Percentiles rank a stretch among this genome's conserved stretches.
These are phyloP conservation scores for Myripristis murdjan DNA, from an alignment of 2,797 vertebrate species.

Conservation along the genomic window DNA sequence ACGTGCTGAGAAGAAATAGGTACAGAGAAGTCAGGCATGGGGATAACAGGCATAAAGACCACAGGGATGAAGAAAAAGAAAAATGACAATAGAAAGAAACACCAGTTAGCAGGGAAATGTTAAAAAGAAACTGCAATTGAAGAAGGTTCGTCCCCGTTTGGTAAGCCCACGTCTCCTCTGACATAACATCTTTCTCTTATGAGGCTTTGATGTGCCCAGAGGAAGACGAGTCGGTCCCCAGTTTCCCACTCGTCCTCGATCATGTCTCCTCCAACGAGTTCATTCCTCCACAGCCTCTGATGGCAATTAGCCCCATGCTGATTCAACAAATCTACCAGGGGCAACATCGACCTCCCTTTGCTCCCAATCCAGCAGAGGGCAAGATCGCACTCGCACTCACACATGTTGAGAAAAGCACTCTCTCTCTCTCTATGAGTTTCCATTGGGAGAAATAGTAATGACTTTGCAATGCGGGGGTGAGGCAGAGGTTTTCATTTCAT, in stretches of 20 bases:
- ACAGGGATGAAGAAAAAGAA: background rate
- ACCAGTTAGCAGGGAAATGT: slow-evolving; percentile 37
- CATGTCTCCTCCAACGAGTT: slow-evolving; percentile 57
- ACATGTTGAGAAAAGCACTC: slow-evolving; percentile 28
- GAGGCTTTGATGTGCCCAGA: slow-evolving; percentile 46
- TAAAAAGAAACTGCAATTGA: slow-evolving; percentile 57
- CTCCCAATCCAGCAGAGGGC: slow-evolving; percentile 64
- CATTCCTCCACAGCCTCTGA: slow-evolving; percentile 56
- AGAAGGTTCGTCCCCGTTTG: slow-evolving; percentile 65
- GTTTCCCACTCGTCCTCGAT: slow-evolving; percentile 62
- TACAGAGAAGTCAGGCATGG: background rate
- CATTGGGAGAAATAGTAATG: slow-evolving; percentile 45
- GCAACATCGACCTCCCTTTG: slow-evolving; percentile 69
- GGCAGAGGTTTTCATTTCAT: slow-evolving; percentile 53
- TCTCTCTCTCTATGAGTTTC: slow-evolving; percentile 15
- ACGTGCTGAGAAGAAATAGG: slow-evolving; percentile 36
- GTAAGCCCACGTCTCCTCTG: slow-evolving; percentile 45
- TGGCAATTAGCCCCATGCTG: slow-evolving; percentile 78
- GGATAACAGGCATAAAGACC: background rate
- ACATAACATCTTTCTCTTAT: slow-evolving; percentile 57
- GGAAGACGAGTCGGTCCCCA: slow-evolving; percentile 35
- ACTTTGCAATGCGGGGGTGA: slow-evolving; percentile 49
- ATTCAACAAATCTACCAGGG: slow-evolving; percentile 70
- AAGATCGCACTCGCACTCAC: slow-evolving; percentile 24
- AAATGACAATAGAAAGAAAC: slow-evolving; percentile 44